Conservation (phyloP, 2,797 vertebrate genomes). For the Xerus rutilus region DNA sequence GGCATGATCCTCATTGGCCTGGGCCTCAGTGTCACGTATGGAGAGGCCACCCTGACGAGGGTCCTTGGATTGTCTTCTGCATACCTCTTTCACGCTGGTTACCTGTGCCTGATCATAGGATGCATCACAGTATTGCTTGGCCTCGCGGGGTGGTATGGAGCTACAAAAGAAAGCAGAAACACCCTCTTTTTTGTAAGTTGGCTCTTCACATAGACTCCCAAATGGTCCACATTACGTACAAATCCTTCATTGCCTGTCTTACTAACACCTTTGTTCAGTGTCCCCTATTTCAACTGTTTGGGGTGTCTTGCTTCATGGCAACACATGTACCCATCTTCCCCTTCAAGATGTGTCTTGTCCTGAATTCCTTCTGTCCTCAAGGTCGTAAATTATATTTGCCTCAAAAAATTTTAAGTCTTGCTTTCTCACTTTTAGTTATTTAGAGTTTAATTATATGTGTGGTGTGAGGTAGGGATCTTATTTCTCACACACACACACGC, state of each 20-base stretch:
- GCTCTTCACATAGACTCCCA: background rate
- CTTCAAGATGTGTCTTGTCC: background rate
- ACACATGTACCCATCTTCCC: background rate
- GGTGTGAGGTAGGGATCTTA: conserved; percentile 2
- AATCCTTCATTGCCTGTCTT: background rate
- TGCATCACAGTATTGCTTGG: rapidly evolving
- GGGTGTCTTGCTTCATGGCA: background rate
- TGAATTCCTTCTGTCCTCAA: background rate
- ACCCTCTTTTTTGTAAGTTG: conserved; percentile 54
- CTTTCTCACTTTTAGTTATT: background rate
- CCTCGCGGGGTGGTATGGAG: background rate
- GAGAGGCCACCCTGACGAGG: background rate
- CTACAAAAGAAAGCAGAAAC: background rate
- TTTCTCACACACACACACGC: background rate
- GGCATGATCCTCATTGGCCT: conserved; percentile 12
- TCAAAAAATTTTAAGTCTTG: background rate
- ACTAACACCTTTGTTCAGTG: background rate
- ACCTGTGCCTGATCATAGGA: background rate
- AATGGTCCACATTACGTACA: rapidly evolving
- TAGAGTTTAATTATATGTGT: background rate
- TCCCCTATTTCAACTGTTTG: background rate
- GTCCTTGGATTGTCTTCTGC: background rate
- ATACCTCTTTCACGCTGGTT: background rate
- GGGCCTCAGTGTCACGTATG: background rate
- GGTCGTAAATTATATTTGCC: background rate